phyloP scores from a whole-genome alignment of 2,888 invertebrate species.

The Brachyopa scutellaris region DNA sequence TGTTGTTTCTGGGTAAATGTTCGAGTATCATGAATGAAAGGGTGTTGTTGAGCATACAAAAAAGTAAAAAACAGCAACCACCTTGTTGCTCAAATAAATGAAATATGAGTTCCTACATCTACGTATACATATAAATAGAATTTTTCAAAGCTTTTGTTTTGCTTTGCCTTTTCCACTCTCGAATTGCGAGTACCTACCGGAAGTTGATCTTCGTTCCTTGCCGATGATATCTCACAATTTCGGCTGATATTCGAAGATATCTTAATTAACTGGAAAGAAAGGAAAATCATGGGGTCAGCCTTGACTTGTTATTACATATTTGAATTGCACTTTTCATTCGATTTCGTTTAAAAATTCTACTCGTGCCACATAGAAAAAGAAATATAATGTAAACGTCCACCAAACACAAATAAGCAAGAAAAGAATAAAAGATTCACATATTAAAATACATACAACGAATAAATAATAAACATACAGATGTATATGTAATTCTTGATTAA shows the following conservation, averaged over 20 bases:
- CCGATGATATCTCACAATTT: conserved; percentile 77
- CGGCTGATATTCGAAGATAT: conserved; percentile 78
- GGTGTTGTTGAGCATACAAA: background rate
- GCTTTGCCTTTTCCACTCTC: background rate
- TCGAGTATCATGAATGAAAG: conserved; percentile 22
- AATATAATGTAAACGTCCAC: conserved; percentile 37
- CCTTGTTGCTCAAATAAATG: conserved; percentile 28
- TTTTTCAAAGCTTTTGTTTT: too few relatives aligned
- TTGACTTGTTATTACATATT: conserved; percentile 44
- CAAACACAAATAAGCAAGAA: conserved; percentile 42
- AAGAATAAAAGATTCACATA: conserved; percentile 29
- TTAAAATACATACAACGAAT: conserved; percentile 8
- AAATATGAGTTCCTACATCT: background rate
- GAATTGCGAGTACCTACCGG: conserved; percentile 57
- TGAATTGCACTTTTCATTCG: conserved; percentile 40
- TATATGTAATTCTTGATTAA: conserved; percentile 28
- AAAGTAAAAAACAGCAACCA: conserved; percentile 5
- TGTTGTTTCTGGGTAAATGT: background rate
- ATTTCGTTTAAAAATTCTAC: conserved; percentile 47
- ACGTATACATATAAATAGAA: too few relatives aligned
- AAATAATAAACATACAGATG: conserved; percentile 13
- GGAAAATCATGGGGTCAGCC: conserved; percentile 68
- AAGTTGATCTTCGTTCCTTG: conserved; percentile 69
- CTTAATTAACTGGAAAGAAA: conserved; percentile 78
- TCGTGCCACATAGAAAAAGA: conserved; percentile 65